phyloP scores from a whole-genome alignment of 2,113 vertebrate genomes.

The Mesoclemmys tuberculata region DNA sequence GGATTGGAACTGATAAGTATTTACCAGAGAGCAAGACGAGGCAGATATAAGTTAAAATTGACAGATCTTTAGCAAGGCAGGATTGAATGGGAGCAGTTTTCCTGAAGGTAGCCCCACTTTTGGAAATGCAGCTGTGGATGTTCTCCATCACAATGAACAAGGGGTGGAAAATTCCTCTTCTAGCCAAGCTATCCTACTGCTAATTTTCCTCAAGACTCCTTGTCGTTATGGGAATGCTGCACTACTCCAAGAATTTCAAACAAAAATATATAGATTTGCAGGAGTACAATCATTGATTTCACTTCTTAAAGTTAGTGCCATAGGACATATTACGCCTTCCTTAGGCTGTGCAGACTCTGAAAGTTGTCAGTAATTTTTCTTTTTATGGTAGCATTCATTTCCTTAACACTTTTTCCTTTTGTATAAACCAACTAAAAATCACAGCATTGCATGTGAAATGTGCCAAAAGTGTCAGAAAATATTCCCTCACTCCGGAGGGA shows the following conservation, averaged over 20 bases:
- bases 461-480: rapidly evolving
- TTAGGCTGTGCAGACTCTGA: rapidly evolving
- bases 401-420: neutral
- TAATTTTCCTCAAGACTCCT: neutral
- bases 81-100: neutral
- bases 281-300: neutral
- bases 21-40: neutral
- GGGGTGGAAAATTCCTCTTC: rapidly evolving
- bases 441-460: no score
- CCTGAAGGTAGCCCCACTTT: neutral
- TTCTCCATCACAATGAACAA: rapidly evolving
- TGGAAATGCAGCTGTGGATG: rapidly evolving
- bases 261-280: neutral
- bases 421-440: neutral
- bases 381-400: rapidly evolving
- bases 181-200: rapidly evolving
- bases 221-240: rapidly evolving
- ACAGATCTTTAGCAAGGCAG: neutral
- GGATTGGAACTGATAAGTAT: neutral
- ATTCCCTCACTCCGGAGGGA: neutral
- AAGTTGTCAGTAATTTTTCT: neutral
- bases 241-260: neutral
- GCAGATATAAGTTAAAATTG: neutral
- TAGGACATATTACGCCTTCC: rapidly evolving
- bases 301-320: rapidly evolving